phyloP scores from a whole-genome alignment of 35 echinoderm and acorn worm genomes.

The Amphiura filiformis region DNA sequence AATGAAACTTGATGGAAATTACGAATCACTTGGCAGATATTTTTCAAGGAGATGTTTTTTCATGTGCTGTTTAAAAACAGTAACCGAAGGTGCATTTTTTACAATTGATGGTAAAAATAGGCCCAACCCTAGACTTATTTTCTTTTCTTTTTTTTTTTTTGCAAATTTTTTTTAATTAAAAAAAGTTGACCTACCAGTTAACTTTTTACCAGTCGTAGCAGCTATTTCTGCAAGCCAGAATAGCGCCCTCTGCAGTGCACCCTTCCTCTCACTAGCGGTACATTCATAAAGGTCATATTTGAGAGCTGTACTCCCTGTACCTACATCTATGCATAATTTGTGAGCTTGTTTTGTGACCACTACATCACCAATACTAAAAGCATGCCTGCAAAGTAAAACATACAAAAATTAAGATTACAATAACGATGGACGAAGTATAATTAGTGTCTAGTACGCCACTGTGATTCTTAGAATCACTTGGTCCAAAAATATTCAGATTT shows the following conservation, averaged over 20 bases:
- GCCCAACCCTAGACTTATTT: too few species aligned
- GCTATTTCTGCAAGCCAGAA: conserved; percentile 44
- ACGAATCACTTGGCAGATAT: too few species aligned
- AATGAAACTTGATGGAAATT: too few species aligned
- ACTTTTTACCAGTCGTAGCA: background rate
- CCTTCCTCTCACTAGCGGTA: conserved; percentile 66
- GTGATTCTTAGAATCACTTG: too few species aligned
- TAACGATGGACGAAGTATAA: background rate
- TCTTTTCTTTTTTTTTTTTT: too few species aligned
- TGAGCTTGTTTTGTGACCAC: conserved; percentile 51
- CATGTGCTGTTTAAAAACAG: too few species aligned
- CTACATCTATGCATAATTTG: conserved; percentile 38
- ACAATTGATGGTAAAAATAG: too few species aligned
- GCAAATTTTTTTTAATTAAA: too few species aligned
- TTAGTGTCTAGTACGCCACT: background rate
- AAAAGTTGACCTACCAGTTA: conserved; percentile 8
- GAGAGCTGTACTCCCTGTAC: conserved; percentile 45
- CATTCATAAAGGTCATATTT: conserved; percentile 69
- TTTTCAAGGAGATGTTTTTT: too few species aligned
- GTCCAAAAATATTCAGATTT: too few species aligned
- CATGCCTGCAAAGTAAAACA: conserved; percentile 23
- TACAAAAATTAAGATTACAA: background rate
- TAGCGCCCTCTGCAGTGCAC: conserved; percentile 38
- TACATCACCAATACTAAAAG: conserved; percentile 53
- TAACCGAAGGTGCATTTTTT: too few species aligned